Conservation (phyloP, 2,113 vertebrate genomes). For the Platysteira castanea region DNA sequence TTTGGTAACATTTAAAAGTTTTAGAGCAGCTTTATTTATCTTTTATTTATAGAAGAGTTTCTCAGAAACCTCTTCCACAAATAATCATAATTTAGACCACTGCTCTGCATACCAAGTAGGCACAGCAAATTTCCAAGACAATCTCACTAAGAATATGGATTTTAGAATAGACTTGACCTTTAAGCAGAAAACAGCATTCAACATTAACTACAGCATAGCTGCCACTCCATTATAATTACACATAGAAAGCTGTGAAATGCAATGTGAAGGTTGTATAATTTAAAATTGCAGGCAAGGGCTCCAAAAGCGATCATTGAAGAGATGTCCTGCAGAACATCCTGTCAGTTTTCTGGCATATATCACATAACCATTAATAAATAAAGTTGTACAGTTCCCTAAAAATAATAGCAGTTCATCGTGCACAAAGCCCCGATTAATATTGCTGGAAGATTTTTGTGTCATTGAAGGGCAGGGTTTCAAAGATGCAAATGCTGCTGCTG, state of each 20-base stretch:
- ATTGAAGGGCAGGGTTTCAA: background rate
- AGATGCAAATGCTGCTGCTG: background rate
- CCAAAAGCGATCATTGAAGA: background rate
- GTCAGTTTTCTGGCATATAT: conserved; percentile 14
- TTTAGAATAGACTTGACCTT: conserved; percentile 61
- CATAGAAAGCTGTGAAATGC: conserved; percentile 19
- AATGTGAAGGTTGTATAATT: conserved; percentile 27
- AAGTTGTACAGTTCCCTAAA: conserved; percentile 17
- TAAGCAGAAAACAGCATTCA: conserved; percentile 47
- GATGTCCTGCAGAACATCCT: conserved; percentile 27
- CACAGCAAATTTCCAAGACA: conserved; percentile 15
- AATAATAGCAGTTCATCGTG: background rate
- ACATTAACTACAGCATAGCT: conserved; percentile 39
- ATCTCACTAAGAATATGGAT: conserved; percentile 32
- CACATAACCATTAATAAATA: conserved; percentile 13
- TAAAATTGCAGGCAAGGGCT: background rate
- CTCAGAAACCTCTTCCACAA: conserved; percentile 24
- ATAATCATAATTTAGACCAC: conserved; percentile 18
- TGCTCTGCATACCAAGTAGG: conserved; percentile 22
- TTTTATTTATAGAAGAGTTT: conserved; percentile 47
- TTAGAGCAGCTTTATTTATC: conserved; percentile 31
- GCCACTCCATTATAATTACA: conserved; percentile 16
- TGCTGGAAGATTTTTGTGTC: background rate
- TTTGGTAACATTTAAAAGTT: conserved; percentile 16
- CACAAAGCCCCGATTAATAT: background rate